These are phyloP conservation scores for Pipistrellus pygmaeus DNA, from an alignment of 2,797 vertebrate species.

Conservation along the genomic window DNA sequence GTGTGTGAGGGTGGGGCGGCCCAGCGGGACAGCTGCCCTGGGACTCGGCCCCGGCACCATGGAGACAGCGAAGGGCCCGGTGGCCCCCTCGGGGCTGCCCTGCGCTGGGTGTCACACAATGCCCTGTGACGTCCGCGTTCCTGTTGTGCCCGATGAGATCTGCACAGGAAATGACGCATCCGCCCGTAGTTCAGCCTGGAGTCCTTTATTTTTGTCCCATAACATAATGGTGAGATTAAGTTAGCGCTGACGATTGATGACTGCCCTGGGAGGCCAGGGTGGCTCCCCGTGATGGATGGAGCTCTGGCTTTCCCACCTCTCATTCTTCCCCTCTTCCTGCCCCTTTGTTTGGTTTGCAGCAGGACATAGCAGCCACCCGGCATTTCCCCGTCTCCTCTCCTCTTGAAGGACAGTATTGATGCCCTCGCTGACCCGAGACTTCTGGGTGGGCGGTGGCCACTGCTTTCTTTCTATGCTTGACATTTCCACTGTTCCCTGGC, in stretches of 20 bases:
- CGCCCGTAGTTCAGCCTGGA: background rate
- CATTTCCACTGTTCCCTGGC: conserved; percentile 42
- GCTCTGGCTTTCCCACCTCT: conserved; percentile 4
- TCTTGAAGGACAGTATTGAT: background rate
- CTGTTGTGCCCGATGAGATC: background rate
- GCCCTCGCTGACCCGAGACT: background rate
- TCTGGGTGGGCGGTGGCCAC: background rate
- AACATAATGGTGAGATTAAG: conserved; percentile 69
- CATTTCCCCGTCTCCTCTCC: conserved; percentile 43
- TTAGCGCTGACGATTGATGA: conserved; percentile 50
- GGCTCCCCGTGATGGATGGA: conserved; percentile 61
- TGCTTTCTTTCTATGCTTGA: conserved; percentile 30
- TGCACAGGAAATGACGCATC: conserved; percentile 15
- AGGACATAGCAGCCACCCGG: background rate
- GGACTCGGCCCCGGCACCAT: background rate
- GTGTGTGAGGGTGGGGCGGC: background rate
- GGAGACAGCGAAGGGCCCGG: background rate
- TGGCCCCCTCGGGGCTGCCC: background rate
- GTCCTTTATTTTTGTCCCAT: conserved; percentile 63
- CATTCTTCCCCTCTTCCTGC: conserved; percentile 54
- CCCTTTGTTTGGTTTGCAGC: background rate
- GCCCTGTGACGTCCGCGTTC: background rate
- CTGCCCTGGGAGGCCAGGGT: conserved; percentile 25
- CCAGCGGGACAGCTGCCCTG: background rate
- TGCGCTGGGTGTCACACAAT: background rate